Evolutionary conservation across 2,888 invertebrate species (phyloP).

Genomic region (Hydrotaea cyrtoneurina): DNA sequence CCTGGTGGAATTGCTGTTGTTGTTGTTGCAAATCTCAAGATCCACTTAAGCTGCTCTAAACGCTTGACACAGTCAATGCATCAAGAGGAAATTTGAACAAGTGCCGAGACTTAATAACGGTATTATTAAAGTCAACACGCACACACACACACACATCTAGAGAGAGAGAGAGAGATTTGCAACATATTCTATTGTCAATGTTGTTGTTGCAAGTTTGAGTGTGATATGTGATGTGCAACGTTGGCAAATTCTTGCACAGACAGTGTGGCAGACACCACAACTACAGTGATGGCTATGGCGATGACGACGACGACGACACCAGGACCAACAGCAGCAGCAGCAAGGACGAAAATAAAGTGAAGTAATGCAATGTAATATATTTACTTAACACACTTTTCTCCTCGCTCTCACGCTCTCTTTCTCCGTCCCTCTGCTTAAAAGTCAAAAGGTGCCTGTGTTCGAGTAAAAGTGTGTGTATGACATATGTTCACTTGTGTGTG

Average conservation of each 20-base stretch:
- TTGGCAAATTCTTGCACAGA: constrained; percentile 18
- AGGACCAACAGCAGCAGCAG: not conserved
- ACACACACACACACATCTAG: constrained; percentile 48
- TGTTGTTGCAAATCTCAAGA: constrained; percentile 11
- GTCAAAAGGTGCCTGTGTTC: not conserved
- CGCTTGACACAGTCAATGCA: constrained; percentile 28
- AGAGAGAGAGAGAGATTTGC: not conserved
- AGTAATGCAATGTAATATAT: constrained; percentile 21
- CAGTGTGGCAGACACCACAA: not conserved
- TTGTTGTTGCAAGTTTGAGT: not conserved
- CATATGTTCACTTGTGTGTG: not conserved
- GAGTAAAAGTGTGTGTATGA: not conserved
- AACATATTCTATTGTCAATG: not conserved
- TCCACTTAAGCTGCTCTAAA: constrained; percentile 13
- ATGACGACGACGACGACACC: not conserved
- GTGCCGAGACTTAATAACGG: constrained; percentile 24
- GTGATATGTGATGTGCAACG: constrained; percentile 16
- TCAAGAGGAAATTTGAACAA: constrained; percentile 20
- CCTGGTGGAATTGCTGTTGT: not conserved
- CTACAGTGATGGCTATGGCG: not conserved
- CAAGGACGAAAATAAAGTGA: not conserved
- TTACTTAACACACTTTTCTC: constrained; percentile 25
- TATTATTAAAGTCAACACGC: constrained; percentile 66
- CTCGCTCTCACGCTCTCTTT: not conserved
- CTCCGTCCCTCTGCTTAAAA: not conserved